Evolutionary conservation across 2,113 vertebrate species (phyloP).

Genomic region (Nesospiza acunhae): DNA sequence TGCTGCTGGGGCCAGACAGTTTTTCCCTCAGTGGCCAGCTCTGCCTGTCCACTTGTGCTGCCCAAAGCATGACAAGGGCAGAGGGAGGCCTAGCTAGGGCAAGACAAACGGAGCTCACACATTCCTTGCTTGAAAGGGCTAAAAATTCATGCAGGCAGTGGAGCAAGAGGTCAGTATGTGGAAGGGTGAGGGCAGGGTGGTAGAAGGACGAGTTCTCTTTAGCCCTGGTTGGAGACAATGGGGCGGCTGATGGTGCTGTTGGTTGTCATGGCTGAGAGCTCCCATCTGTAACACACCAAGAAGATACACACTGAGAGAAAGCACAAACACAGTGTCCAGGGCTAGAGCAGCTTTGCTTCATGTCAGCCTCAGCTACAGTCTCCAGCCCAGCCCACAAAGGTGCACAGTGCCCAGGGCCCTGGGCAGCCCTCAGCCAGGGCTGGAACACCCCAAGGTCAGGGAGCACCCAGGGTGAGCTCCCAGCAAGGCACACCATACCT

Average conservation of each 20-base stretch:
- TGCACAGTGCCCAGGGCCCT: not conserved
- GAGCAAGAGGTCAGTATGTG: constrained; percentile 62
- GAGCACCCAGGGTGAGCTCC: not conserved
- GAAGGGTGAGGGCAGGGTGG: constrained; percentile 22
- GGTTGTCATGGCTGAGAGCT: constrained; percentile 98
- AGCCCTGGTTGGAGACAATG: constrained; percentile 94
- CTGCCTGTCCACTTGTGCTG: not conserved
- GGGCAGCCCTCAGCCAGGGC: not conserved
- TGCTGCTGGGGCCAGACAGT: not conserved
- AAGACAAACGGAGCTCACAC: constrained; percentile 22
- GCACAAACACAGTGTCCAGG: not conserved
- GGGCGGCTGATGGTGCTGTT: constrained; percentile 99
- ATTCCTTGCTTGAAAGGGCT: constrained; percentile 57
- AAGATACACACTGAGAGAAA: not conserved
- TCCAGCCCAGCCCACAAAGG: not conserved
- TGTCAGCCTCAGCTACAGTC: not conserved
- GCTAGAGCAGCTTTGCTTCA: not conserved
- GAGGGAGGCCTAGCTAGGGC: not conserved
- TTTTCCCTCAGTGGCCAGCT: not conserved
- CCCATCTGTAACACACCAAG: constrained; percentile 85
- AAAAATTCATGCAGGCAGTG: constrained; percentile 64
- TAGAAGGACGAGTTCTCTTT: constrained; percentile 38
- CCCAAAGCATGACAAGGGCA: not conserved
- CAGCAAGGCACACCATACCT: constrained; percentile 73
- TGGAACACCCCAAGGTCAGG: not conserved